These are phyloP conservation scores for Poecilus cupreus DNA, from an alignment of 2,888 invertebrate species.

Conservation along the genomic window DNA sequence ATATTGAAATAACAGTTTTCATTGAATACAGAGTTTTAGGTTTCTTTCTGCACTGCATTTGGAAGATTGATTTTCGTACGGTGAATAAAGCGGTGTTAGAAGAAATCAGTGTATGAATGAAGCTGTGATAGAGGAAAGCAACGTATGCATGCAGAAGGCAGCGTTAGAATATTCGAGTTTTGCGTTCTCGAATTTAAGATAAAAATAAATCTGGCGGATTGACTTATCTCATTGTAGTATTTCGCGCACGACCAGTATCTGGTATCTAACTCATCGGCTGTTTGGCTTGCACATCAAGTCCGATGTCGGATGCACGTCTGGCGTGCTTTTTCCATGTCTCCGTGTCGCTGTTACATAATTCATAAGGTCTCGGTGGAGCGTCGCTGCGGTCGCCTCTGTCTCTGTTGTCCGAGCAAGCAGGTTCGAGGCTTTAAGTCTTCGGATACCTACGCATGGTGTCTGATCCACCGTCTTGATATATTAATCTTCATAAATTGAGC, in stretches of 20 bases:
- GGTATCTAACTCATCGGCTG: constrained; percentile 24
- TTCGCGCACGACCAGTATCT: neutral
- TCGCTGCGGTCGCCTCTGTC: neutral
- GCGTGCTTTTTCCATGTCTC: constrained; percentile 51
- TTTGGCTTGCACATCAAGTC: constrained; percentile 21
- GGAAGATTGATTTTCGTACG: too few relatives aligned
- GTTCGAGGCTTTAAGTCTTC: constrained; percentile 46
- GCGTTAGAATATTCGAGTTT: too few relatives aligned
- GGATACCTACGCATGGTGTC: constrained; percentile 53
- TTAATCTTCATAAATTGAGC: constrained; percentile 60
- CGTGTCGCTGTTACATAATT: constrained; percentile 53
- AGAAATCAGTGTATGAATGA: too few relatives aligned
- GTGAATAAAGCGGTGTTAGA: too few relatives aligned
- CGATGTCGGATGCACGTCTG: constrained; percentile 25
- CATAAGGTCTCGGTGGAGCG: constrained; percentile 39
- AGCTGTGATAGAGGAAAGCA: too few relatives aligned
- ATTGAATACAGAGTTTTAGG: too few relatives aligned
- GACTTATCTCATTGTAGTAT: constrained; percentile 12
- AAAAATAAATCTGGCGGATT: neutral
- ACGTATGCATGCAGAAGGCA: too few relatives aligned
- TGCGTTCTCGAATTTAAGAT: too few relatives aligned
- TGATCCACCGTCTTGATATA: constrained; percentile 57
- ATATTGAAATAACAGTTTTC: too few relatives aligned
- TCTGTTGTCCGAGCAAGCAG: neutral
- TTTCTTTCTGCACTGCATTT: too few relatives aligned